These are phyloP conservation scores for Athalia circularis DNA, from an alignment of 2,888 invertebrate genomes.

Conservation along the genomic window DNA sequence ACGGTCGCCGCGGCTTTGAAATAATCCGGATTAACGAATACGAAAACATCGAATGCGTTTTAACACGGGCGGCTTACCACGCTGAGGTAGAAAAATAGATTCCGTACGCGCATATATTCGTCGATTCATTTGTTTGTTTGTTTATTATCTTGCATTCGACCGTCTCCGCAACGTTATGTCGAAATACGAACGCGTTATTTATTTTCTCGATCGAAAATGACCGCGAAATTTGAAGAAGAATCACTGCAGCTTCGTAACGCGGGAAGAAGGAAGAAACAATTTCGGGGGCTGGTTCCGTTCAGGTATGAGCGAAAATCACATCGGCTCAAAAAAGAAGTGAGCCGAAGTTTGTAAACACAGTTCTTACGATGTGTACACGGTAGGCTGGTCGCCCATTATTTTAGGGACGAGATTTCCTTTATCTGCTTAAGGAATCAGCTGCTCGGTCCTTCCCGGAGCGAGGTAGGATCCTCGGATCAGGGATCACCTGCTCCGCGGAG, in stretches of 20 bases:
- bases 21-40: constrained; percentile 72
- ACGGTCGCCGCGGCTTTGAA: not conserved
- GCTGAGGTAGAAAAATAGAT: not conserved
- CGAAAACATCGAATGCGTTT: constrained; percentile 71
- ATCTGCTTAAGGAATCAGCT: constrained; percentile 73
- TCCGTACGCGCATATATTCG: not conserved
- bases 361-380: constrained; percentile 65
- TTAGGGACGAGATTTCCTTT: constrained; percentile 66
- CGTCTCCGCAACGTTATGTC: no score
- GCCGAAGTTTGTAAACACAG: constrained; percentile 65
- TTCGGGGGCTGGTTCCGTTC: no score
- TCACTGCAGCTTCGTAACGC: no score
- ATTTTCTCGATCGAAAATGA: no score
- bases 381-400: constrained; percentile 67
- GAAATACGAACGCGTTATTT: no score
- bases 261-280: no score
- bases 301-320: constrained; percentile 24
- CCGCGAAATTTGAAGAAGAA: no score
- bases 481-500: constrained; percentile 64
- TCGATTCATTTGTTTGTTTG: no score
- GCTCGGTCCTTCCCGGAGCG: constrained; percentile 52
- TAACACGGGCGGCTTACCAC: constrained; percentile 59
- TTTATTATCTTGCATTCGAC: no score
- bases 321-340: constrained; percentile 34
- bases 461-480: constrained; percentile 39